phyloP scores from a whole-genome alignment of 2,113 vertebrate genomes.

The Poecile atricapillus region DNA sequence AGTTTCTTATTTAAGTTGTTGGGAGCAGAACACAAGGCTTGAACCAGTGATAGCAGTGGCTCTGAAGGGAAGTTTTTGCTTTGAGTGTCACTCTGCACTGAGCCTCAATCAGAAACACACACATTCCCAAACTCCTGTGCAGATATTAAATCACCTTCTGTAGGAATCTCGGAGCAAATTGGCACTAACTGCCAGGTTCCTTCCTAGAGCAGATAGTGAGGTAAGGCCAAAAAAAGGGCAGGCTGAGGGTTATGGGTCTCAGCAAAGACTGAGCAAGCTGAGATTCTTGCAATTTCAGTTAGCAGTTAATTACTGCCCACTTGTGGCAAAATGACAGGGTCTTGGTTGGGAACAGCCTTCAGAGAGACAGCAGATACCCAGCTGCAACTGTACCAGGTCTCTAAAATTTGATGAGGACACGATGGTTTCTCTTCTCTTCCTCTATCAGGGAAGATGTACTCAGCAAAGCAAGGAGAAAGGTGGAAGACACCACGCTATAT shows the following conservation, averaged over 20 bases:
- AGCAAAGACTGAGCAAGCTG: not conserved
- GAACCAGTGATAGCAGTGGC: not conserved
- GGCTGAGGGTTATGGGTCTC: not conserved
- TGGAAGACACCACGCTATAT: not conserved
- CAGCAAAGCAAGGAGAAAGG: not conserved
- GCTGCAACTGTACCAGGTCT: not conserved
- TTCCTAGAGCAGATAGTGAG: not conserved
- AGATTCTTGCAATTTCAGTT: not conserved
- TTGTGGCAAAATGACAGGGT: not conserved
- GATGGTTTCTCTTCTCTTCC: not conserved
- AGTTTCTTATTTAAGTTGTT: not conserved
- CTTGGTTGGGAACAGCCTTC: not conserved
- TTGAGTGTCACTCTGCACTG: rapidly evolving
- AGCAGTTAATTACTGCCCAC: conserved; percentile 22
- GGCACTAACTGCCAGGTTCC: not conserved
- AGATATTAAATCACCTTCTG: not conserved
- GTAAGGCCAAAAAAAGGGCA: not conserved
- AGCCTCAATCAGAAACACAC: rapidly evolving
- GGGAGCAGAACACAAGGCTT: not conserved
- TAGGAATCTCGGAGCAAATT: rapidly evolving
- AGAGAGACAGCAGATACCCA: not conserved
- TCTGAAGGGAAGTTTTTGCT: not conserved
- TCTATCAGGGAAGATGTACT: not conserved
- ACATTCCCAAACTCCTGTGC: not conserved
- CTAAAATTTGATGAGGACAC: rapidly evolving